phyloP scores from a whole-genome alignment of 2,797 vertebrate genomes.

The Propithecus perrieri region DNA sequence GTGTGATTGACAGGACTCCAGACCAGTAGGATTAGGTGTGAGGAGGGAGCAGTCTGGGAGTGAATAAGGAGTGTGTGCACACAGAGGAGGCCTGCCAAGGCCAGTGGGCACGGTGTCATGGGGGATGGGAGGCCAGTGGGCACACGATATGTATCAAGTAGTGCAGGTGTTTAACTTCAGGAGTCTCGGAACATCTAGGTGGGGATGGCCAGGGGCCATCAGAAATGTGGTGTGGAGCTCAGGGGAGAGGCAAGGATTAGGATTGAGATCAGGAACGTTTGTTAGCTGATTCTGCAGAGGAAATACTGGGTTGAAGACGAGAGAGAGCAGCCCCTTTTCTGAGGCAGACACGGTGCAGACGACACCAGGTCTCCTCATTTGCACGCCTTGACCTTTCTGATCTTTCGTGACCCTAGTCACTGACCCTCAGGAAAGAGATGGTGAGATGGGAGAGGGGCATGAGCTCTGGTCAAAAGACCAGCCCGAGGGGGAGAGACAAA shows the following conservation, averaged over 20 bases:
- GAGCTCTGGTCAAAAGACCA: background rate
- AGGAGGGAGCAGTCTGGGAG: background rate
- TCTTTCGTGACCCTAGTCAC: background rate
- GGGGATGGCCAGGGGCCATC: no score
- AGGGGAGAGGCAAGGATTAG: background rate
- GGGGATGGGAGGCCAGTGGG: background rate
- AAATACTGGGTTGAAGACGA: background rate
- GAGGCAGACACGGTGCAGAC: background rate
- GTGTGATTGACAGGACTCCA: background rate
- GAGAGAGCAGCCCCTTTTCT: background rate
- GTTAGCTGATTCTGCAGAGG: background rate
- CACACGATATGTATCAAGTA: background rate
- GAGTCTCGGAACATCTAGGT: background rate
- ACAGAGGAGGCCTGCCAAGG: background rate
- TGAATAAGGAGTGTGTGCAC: background rate
- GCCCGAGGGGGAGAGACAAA: background rate
- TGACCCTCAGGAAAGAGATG: background rate
- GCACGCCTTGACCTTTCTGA: background rate
- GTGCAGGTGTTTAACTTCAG: no score
- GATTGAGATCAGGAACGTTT: background rate
- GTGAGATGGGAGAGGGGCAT: background rate
- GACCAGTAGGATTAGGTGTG: background rate
- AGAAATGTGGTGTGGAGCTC: background rate
- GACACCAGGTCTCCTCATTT: background rate
- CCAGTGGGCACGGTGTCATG: background rate